Conservation (phyloP, 2,888 invertebrate species). For the Caenorhabditis uteleia region DNA sequence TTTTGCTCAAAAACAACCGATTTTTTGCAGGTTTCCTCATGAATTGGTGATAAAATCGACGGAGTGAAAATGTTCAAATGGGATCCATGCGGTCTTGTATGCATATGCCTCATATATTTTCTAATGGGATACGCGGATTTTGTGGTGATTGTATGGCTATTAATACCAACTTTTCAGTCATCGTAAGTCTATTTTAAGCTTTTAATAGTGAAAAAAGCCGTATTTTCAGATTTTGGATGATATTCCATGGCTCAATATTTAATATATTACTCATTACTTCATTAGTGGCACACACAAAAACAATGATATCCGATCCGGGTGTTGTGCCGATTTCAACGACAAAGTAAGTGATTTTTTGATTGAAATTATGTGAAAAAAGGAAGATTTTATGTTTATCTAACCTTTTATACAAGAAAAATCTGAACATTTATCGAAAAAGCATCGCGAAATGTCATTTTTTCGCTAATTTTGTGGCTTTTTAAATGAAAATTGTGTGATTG, state of each 20-base stretch:
- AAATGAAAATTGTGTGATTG: no score
- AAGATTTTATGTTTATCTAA: constrained; percentile 1
- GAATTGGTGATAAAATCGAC: background rate
- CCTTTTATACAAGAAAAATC: no score
- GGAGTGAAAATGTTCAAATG: constrained; percentile 76
- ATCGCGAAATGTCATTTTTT: no score
- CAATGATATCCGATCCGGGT: constrained; percentile 88
- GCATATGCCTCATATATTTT: constrained; percentile 81
- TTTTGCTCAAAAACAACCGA: no score
- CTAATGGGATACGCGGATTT: constrained; percentile 86
- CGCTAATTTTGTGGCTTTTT: no score
- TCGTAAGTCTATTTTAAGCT: constrained; percentile 75
- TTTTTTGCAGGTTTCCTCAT: background rate
- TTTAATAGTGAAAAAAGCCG: no score
- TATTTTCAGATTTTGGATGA: constrained; percentile 77
- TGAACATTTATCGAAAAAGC: no score
- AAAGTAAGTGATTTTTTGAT: constrained; percentile 78
- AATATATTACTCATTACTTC: constrained; percentile 81
- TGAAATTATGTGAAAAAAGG: constrained; percentile 1
- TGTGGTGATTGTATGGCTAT: constrained; percentile 83
- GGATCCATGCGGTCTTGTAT: constrained; percentile 85
- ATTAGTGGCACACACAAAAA: constrained; percentile 81
- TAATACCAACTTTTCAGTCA: constrained; percentile 81
- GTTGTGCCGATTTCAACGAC: constrained; percentile 78
- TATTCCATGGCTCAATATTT: constrained; percentile 81